Evolutionary conservation across 1,140 invertebrate genomes (phyloP).

Genomic region (Drosophila tsacasi): DNA sequence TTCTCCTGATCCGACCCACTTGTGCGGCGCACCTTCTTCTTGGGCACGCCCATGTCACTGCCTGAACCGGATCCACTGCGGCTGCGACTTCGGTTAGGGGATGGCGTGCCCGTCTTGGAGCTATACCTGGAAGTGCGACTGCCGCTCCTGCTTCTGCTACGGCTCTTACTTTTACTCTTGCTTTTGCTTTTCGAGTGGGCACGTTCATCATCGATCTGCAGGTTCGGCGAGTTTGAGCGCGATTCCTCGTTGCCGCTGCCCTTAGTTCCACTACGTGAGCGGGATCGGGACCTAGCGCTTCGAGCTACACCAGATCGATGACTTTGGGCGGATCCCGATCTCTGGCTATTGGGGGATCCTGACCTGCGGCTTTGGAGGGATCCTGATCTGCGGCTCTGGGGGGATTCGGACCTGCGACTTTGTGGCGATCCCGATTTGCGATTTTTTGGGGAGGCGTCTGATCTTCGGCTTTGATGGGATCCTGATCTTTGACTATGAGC

Average conservation of each 20-base stretch:
- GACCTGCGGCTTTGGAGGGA: slow-evolving; percentile 36
- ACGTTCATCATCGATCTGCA: slow-evolving; percentile 84
- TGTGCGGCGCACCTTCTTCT: slow-evolving; percentile 69
- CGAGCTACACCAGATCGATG: slow-evolving; percentile 30
- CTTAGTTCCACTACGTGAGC: slow-evolving; percentile 39
- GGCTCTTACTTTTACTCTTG: slow-evolving; percentile 54
- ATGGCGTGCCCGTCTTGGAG: slow-evolving; percentile 62
- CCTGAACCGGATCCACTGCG: slow-evolving; percentile 77
- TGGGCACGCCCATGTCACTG: slow-evolving; percentile 79
- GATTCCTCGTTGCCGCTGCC: slow-evolving; percentile 59
- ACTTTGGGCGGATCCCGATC: slow-evolving; percentile 24
- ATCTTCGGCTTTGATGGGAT: slow-evolving; percentile 17
- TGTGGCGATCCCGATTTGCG: slow-evolving; percentile 32
- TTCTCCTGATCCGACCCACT: slow-evolving; percentile 67
- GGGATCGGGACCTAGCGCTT: slow-evolving; percentile 36
- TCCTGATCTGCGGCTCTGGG: slow-evolving; percentile 40
- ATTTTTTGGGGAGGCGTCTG: slow-evolving; percentile 29
- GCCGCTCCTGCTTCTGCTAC: slow-evolving; percentile 37
- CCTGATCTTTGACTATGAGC: slow-evolving; percentile 35
- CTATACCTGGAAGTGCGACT: slow-evolving; percentile 66
- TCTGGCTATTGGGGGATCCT: background rate
- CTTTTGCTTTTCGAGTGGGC: slow-evolving; percentile 85
- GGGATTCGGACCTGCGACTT: slow-evolving; percentile 35
- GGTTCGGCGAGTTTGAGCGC: slow-evolving; percentile 86
- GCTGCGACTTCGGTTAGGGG: slow-evolving; percentile 72